A percentile compares a stretch with the other conserved stretches of the same genome.
These are phyloP conservation scores for Hybognathus amarus DNA, from an alignment of 2,797 vertebrate species.

Conservation along the genomic window DNA sequence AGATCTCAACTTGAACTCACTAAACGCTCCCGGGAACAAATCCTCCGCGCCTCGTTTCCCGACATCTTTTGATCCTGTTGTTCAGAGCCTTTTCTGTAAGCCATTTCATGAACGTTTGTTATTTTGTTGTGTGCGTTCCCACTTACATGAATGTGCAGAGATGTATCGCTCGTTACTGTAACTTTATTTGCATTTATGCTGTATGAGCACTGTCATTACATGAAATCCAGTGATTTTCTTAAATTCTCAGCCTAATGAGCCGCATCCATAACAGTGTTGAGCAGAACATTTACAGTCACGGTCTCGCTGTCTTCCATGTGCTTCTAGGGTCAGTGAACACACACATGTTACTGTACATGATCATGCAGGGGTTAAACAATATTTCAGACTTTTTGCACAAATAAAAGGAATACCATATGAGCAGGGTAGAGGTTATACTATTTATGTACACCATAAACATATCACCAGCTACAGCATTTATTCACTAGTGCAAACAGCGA, in stretches of 20 bases:
- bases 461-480: too few relatives aligned
- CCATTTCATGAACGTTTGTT: neutral
- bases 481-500: too few relatives aligned
- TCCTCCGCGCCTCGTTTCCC: neutral
- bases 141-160: too few relatives aligned
- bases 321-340: too few relatives aligned
- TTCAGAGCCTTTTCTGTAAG: neutral
- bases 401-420: too few relatives aligned
- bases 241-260: neutral
- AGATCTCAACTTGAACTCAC: neutral
- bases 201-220: neutral
- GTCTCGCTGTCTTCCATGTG: too few relatives aligned
- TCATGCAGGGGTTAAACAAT: too few relatives aligned
- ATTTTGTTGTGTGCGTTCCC: neutral
- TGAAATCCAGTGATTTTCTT: neutral
- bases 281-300: too few relatives aligned
- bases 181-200: neutral
- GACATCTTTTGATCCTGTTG: neutral
- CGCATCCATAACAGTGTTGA: neutral
- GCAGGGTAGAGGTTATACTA: too few relatives aligned
- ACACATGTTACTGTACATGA: too few relatives aligned
- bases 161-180: neutral
- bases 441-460: too few relatives aligned
- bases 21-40: neutral
- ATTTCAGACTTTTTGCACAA: too few relatives aligned